phyloP scores from a whole-genome alignment of 1,140 invertebrate species.

The Megalonaias nervosa region DNA sequence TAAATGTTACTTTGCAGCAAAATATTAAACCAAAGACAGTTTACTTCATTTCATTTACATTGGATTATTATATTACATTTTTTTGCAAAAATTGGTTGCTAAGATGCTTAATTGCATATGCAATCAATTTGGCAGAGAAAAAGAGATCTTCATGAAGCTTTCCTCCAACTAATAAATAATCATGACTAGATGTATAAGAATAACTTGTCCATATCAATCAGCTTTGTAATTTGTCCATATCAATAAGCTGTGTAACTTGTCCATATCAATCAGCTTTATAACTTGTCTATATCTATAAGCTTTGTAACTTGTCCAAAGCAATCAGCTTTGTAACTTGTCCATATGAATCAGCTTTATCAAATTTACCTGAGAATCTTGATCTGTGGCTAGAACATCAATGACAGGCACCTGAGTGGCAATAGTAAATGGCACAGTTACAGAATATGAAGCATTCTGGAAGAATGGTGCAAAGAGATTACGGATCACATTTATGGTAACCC shows the following conservation, averaged over 20 bases:
- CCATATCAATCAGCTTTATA: background rate
- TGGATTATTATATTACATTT: too few species aligned
- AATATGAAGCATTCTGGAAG: conserved; percentile 77
- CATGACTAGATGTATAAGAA: background rate
- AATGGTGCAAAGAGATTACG: conserved; percentile 77
- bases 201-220: too few species aligned
- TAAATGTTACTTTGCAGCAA: too few species aligned
- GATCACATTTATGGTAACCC: conserved; percentile 61
- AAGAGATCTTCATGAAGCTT: background rate
- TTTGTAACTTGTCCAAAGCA: background rate
- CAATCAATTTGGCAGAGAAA: background rate
- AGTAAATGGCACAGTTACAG: conserved; percentile 42
- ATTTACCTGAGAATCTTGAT: conserved; percentile 52
- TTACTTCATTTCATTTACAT: too few species aligned
- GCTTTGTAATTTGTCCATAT: too few species aligned
- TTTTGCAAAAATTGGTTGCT: too few species aligned
- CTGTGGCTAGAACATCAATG: conserved; percentile 48
- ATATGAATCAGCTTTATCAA: background rate
- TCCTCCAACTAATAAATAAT: background rate
- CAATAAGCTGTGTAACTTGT: background rate
- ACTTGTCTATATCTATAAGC: background rate
- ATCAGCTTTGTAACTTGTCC: background rate
- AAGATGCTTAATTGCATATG: background rate
- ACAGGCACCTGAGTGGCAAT: conserved; percentile 24
- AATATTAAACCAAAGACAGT: too few species aligned